Conservation (phyloP, 2,797 vertebrate species). For the Fratercula arctica region DNA sequence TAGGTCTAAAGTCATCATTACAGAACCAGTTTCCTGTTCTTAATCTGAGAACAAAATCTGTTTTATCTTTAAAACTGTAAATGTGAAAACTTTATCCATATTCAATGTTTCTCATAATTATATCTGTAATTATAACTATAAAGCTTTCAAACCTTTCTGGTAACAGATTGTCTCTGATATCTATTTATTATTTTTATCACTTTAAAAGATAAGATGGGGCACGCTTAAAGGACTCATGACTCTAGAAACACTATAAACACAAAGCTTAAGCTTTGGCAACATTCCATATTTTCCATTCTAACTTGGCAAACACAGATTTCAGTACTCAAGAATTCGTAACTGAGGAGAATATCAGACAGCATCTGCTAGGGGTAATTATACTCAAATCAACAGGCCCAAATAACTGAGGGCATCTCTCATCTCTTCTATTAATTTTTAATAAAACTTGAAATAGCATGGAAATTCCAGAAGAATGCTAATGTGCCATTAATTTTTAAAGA, state of each 20-base stretch:
- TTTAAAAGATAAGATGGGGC: background rate
- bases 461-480: slow-evolving; percentile 15
- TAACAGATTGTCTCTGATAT: slow-evolving; percentile 17
- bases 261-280: slow-evolving; percentile 9
- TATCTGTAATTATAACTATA: slow-evolving; percentile 15
- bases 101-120: slow-evolving; percentile 43
- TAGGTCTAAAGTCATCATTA: background rate
- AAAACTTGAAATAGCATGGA: slow-evolving; percentile 43
- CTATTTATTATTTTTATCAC: slow-evolving; percentile 21
- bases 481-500: slow-evolving; percentile 26
- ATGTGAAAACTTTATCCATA: slow-evolving; percentile 3
- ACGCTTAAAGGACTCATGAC: background rate
- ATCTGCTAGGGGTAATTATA: slow-evolving; percentile 36
- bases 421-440: slow-evolving; percentile 45
- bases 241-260: slow-evolving; percentile 9
- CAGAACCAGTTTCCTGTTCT: background rate
- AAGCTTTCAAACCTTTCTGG: background rate
- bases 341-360: slow-evolving; percentile 5
- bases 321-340: background rate
- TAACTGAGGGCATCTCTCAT: slow-evolving; percentile 18
- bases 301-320: slow-evolving; percentile 20
- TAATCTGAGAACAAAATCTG: slow-evolving; percentile 2
- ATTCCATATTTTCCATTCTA: background rate
- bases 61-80: slow-evolving; percentile 11
- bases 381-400: slow-evolving; percentile 29